phyloP scores from a whole-genome alignment of 2,797 vertebrate genomes.

The Sciurus carolinensis region DNA sequence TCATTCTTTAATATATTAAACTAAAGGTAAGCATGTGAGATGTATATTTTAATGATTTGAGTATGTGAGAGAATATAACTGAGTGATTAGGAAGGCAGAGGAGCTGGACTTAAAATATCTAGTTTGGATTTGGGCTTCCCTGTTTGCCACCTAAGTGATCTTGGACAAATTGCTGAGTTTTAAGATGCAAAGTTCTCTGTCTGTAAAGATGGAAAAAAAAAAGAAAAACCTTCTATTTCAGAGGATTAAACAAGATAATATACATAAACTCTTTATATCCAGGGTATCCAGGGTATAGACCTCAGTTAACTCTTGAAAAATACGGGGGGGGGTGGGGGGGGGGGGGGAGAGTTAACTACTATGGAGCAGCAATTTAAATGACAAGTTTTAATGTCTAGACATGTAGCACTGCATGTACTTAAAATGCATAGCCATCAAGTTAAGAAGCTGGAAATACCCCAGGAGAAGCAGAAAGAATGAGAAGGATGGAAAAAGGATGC shows the following conservation, averaged over 20 bases:
- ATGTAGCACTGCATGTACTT: not conserved
- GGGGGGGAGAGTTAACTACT: not conserved
- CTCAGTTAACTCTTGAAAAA: not conserved
- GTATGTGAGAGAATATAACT: not conserved
- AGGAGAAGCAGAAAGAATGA: fast-evolving
- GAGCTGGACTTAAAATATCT: not conserved
- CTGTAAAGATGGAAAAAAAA: not conserved
- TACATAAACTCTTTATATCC: not conserved
- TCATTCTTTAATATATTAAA: not conserved
- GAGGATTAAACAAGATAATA: not conserved
- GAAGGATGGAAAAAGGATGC: not conserved
- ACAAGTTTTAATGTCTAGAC: not conserved
- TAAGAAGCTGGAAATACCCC: not conserved
- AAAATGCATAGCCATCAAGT: not conserved
- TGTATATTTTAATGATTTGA: not conserved
- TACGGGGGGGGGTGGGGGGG: too few relatives aligned
- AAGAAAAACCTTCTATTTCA: not conserved
- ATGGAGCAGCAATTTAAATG: not conserved
- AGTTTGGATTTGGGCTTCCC: not conserved
- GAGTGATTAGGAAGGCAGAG: not conserved
- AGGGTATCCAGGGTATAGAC: not conserved
- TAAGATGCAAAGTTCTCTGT: not conserved
- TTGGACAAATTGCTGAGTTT: not conserved
- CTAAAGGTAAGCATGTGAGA: not conserved
- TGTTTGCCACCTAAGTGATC: not conserved